These are phyloP conservation scores for Rissa tridactyla DNA, from an alignment of 2,113 vertebrate genomes.

Conservation along the genomic window DNA sequence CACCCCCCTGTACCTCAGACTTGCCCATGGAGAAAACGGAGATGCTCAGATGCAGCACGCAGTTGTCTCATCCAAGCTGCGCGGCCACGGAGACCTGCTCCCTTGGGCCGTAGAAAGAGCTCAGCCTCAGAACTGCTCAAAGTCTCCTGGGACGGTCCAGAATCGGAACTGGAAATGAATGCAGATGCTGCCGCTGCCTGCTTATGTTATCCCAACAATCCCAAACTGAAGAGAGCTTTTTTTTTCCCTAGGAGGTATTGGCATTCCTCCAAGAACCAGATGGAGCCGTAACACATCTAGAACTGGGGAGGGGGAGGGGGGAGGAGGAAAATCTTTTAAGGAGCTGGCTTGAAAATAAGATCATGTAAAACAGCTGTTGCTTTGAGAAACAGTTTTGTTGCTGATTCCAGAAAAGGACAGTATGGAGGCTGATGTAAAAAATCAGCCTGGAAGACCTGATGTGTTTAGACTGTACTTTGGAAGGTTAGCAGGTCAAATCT, in stretches of 20 bases:
- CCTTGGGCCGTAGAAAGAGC: neutral
- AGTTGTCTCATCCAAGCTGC: neutral
- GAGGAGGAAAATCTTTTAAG: neutral
- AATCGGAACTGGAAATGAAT: neutral
- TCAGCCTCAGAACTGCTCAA: neutral
- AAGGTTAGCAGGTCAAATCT: neutral
- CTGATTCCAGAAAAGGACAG: neutral
- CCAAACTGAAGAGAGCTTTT: neutral
- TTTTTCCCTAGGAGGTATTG: neutral
- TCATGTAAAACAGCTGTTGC: conserved; percentile 37
- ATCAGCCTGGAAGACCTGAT: neutral
- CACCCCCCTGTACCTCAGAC: neutral
- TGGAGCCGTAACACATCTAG: conserved; percentile 16
- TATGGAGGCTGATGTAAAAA: neutral
- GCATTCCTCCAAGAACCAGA: conserved; percentile 26
- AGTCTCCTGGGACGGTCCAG: neutral
- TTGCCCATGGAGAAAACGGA: neutral
- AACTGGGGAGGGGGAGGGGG: neutral
- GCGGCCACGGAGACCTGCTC: neutral
- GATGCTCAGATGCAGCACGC: neutral
- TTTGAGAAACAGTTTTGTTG: neutral
- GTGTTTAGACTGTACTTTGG: neutral
- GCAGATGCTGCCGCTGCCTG: neutral
- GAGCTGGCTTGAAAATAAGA: neutral
- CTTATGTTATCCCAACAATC: neutral